These are phyloP conservation scores for Ornithorhynchus anatinus DNA, from an alignment of 2,113 vertebrate genomes.

Conservation along the genomic window DNA sequence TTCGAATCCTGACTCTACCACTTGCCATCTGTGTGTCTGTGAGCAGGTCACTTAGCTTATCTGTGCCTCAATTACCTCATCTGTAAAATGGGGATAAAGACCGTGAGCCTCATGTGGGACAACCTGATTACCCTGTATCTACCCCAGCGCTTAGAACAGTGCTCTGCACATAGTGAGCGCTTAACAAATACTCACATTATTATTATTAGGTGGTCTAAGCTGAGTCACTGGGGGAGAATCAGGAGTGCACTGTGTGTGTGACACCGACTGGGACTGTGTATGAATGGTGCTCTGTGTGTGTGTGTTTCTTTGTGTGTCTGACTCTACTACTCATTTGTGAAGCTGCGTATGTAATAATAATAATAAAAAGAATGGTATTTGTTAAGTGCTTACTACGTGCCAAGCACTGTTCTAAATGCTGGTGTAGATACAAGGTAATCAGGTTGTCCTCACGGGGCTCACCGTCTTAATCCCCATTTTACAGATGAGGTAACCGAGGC, in stretches of 20 bases:
- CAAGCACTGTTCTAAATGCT: not conserved
- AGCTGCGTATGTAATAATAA: not conserved
- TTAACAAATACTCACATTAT: no score
- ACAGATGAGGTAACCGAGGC: no score
- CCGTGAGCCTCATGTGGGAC: no score
- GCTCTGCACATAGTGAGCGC: no score
- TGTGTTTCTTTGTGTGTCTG: not conserved
- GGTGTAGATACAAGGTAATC: no score
- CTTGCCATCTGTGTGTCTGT: constrained; percentile 17
- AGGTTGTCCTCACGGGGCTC: no score
- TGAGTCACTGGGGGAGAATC: no score
- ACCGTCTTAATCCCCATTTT: no score
- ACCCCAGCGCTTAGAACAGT: no score
- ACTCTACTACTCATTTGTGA: not conserved
- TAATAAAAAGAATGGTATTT: not conserved
- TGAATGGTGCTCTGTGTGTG: not conserved
- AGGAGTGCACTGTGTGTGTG: constrained; percentile 18
- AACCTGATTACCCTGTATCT: no score
- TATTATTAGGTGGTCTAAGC: no score
- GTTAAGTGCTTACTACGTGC: not conserved
- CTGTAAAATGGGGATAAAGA: constrained; percentile 40
- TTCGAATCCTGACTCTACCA: not conserved
- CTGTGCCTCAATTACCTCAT: constrained; percentile 60
- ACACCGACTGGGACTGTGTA: constrained; percentile 24
- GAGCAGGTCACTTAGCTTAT: constrained; percentile 56